Evolutionary conservation across 2,888 invertebrate species (phyloP).

Genomic region (Heliconius ethilla): DNA sequence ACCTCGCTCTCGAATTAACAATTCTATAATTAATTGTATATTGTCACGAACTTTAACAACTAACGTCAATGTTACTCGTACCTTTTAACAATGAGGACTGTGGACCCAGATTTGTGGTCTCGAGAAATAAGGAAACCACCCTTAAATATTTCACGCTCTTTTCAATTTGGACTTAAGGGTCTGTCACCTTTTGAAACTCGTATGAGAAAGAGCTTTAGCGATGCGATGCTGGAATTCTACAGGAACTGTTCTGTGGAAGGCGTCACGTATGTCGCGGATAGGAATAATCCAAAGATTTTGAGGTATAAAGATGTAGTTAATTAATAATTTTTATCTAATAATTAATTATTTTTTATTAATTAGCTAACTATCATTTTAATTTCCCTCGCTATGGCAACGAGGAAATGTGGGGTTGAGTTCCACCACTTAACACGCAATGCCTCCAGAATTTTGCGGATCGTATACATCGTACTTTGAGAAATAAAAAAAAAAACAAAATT

Average conservation of each 20-base stretch:
- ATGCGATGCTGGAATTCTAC: constrained; percentile 48
- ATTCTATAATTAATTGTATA: constrained; percentile 17
- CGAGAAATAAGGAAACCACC: constrained; percentile 35
- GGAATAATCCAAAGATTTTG: neutral
- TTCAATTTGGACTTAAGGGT: constrained; percentile 36
- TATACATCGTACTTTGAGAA: no score
- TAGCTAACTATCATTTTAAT: no score
- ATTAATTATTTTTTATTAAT: no score
- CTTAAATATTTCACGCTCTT: constrained; percentile 37
- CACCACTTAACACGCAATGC: no score
- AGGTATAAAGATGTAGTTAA: constrained; percentile 27
- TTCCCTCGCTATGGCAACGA: no score
- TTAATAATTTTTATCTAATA: no score
- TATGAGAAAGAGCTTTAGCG: constrained; percentile 47
- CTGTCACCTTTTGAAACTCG: constrained; percentile 43
- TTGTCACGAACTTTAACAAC: constrained; percentile 19
- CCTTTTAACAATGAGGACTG: constrained; percentile 51
- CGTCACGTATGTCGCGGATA: constrained; percentile 23
- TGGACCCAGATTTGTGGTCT: constrained; percentile 52
- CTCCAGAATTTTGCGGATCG: no score
- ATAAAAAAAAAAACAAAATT: no score
- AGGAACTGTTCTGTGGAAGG: constrained; percentile 43
- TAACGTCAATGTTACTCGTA: neutral
- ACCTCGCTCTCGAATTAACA: constrained; percentile 10
- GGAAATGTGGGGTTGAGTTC: no score